Evolutionary conservation across 2,797 vertebrate genomes (phyloP), one percentile per base, ranked within the genome.

Genomic region (Xenops minutus): DNA sequence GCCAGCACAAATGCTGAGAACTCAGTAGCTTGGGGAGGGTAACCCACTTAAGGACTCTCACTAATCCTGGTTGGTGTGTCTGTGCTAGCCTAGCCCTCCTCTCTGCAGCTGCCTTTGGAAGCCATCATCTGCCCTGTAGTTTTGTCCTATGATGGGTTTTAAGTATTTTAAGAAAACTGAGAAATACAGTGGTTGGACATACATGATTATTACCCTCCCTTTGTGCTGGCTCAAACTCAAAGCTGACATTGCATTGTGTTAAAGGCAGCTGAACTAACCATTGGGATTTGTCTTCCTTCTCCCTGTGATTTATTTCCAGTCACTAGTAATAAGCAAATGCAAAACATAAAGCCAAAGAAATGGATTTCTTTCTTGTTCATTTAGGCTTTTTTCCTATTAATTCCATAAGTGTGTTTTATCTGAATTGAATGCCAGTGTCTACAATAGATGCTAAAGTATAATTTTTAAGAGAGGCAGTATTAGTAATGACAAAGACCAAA

Each of bases 91-190:
- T 88, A 12, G 34, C 75, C 32, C 36, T 81, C 41, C 71, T 86
- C 73, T 85, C 76, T 96, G 83, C 41, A 39, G 14, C 36, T 93
- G 88, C 34, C 41, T 91, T 55, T 94, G 80, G 59, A 95, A 64
- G 29, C 55, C 46, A 41, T 91, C 74, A 51, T 51, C 44, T 88
- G 6, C 61, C 68, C 48, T 95, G 41, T 26, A 67, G 61, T 92
- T 95, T 91, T 81, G 78, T 63, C 68, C 63, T 32, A 4, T 87
- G 30, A 62, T 80, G 56, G 71, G 26, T 88, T 96, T 97, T 87
- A 90, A 51, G 56, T 88, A 83, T 96, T 95, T 96, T 96, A 95
- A 75, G 58, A 89, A 93, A 97, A 95, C 59, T 54, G 55, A 92
- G 85, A 94, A 66, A 58, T 92, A 83, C 64, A 86, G 59, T 3